Conservation (phyloP, 1,140 invertebrate species). For the Megathymus violae region DNA sequence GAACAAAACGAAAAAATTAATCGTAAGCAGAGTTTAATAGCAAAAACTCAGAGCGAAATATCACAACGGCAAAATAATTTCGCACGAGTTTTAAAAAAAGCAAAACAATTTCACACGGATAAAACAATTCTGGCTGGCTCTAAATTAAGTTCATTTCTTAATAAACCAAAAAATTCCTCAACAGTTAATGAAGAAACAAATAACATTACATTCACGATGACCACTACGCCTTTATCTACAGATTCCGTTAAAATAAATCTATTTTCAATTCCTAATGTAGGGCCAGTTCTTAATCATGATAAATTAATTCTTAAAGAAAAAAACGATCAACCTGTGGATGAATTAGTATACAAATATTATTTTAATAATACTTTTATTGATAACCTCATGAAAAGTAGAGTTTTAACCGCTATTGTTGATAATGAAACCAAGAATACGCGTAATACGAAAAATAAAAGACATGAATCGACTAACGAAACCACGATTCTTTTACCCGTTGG, state of each 20-base stretch:
- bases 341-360: slow-evolving; percentile 75
- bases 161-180: slow-evolving; percentile 36
- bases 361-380: slow-evolving; percentile 76
- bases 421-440: slow-evolving; percentile 39
- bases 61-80: slow-evolving; percentile 68
- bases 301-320: slow-evolving; percentile 63
- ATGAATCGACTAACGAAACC: slow-evolving; percentile 46
- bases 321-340: slow-evolving; percentile 66
- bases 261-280: slow-evolving; percentile 56
- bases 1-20: slow-evolving; percentile 73
- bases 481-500: slow-evolving; percentile 61
- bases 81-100: slow-evolving; percentile 65
- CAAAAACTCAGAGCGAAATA: slow-evolving; percentile 70
- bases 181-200: slow-evolving; percentile 22
- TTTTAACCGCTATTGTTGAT: slow-evolving; percentile 47
- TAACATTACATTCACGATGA: slow-evolving; percentile 35
- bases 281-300: slow-evolving; percentile 57
- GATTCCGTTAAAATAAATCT: slow-evolving; percentile 71
- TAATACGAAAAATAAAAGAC: slow-evolving; percentile 59
- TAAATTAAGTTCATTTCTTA: slow-evolving; percentile 33
- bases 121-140: slow-evolving; percentile 38
- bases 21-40: slow-evolving; percentile 63
- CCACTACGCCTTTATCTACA: slow-evolving; percentile 37
- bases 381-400: slow-evolving; percentile 65
- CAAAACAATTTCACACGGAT: slow-evolving; percentile 55